A percentile compares a stretch with the other conserved stretches of the same genome.
Evolutionary conservation across 2,113 vertebrate species (phyloP).

Genomic region (Romanogobio albipinnatus): DNA sequence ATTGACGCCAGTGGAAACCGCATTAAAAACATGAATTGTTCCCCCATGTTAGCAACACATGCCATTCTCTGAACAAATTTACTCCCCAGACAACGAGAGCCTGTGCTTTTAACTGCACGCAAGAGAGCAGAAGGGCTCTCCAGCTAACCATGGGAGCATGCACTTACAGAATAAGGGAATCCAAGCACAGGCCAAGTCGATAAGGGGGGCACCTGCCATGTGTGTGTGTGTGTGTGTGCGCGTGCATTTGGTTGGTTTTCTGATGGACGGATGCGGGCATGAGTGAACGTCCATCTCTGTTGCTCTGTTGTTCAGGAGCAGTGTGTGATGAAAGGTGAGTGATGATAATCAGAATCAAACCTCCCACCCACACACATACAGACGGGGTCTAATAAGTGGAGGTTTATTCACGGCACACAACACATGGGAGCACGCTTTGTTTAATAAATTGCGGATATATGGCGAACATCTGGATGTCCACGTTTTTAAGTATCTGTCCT

Average conservation of each 20-base stretch:
- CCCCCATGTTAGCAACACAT: conserved; percentile 76
- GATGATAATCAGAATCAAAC: conserved; percentile 55
- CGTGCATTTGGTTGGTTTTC: conserved; percentile 20
- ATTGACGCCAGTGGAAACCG: conserved; percentile 91
- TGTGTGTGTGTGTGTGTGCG: conserved; percentile 22
- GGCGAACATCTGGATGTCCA: conserved; percentile 54
- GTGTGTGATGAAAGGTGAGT: conserved; percentile 56
- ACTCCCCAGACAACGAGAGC: conserved; percentile 62
- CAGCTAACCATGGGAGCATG: conserved; percentile 59
- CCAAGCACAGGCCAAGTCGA: conserved; percentile 37
- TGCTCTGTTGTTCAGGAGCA: conserved; percentile 41
- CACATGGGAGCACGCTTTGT: conserved; percentile 55
- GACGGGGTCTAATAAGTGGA: conserved; percentile 46
- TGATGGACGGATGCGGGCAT: conserved; percentile 53
- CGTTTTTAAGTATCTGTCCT: conserved; percentile 43
- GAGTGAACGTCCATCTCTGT: conserved; percentile 52
- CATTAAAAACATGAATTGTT: conserved; percentile 83
- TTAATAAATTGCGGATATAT: conserved; percentile 56
- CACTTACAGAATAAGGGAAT: conserved; percentile 56
- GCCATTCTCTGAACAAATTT: conserved; percentile 73
- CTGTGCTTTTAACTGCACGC: conserved; percentile 52
- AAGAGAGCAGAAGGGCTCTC: conserved; percentile 65
- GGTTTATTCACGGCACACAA: conserved; percentile 56
- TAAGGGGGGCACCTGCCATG: conserved; percentile 28
- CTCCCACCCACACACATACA: conserved; percentile 50